A percentile compares a stretch with the other conserved stretches of the same genome.
These are phyloP conservation scores for Allophyes oxyacanthae DNA, from an alignment of 2,888 invertebrate species.

Conservation along the genomic window DNA sequence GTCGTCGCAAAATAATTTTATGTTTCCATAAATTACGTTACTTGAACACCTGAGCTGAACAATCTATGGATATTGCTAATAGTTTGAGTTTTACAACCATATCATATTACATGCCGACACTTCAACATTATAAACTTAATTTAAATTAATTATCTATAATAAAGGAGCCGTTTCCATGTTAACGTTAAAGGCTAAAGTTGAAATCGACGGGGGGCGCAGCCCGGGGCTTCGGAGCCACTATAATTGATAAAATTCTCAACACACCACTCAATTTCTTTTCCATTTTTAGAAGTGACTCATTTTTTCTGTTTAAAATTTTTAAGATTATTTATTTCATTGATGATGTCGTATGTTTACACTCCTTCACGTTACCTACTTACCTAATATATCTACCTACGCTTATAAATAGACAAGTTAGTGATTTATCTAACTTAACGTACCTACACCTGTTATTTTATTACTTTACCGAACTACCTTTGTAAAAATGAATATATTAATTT, in stretches of 20 bases:
- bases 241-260: constrained; percentile 85
- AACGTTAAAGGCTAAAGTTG: constrained; percentile 53
- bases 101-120: constrained; percentile 56
- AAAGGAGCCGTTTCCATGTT: constrained; percentile 61
- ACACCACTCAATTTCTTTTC: constrained; percentile 76
- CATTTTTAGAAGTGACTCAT: constrained; percentile 71
- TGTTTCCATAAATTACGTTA: constrained; percentile 46
- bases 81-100: constrained; percentile 50
- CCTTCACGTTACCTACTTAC: constrained; percentile 38
- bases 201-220: constrained; percentile 68
- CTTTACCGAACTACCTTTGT: constrained; percentile 19
- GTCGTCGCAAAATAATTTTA: constrained; percentile 52
- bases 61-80: constrained; percentile 40
- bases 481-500: constrained; percentile 28
- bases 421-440: constrained; percentile 36
- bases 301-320: constrained; percentile 60
- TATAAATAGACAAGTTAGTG: constrained; percentile 37
- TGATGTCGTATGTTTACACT: constrained; percentile 48
- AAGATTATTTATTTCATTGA: constrained; percentile 55
- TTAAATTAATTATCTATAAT: constrained; percentile 54
- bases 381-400: no score
- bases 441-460: constrained; percentile 27
- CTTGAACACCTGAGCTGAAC: constrained; percentile 52
- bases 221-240: constrained; percentile 63
- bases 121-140: constrained; percentile 51